phyloP scores from a whole-genome alignment of 2,888 invertebrate species.

The Alloscopus bannaensis region DNA sequence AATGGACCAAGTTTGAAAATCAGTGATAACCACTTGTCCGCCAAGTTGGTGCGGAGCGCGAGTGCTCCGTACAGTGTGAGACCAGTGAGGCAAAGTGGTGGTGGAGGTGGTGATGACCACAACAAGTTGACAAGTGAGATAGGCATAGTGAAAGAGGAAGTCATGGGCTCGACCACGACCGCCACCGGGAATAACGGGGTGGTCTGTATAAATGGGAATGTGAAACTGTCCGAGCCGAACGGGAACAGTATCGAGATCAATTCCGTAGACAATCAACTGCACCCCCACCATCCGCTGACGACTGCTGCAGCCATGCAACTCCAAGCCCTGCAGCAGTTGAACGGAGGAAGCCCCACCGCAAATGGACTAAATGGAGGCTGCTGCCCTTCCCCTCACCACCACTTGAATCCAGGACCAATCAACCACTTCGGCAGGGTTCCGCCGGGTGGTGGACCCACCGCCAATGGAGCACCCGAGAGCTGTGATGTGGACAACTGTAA shows the following conservation, averaged over 20 bases:
- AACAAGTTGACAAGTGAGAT: constrained; percentile 24
- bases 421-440: constrained; percentile 44
- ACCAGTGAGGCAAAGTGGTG: constrained; percentile 3
- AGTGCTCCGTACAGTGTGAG: constrained; percentile 67
- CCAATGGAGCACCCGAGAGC: constrained; percentile 46
- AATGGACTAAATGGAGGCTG: not conserved
- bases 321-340: constrained; percentile 23
- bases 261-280: constrained; percentile 56
- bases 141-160: constrained; percentile 15
- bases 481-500: constrained; percentile 53
- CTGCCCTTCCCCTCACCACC: not conserved
- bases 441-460: constrained; percentile 16
- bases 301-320: constrained; percentile 18
- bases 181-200: constrained; percentile 44
- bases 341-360: not conserved
- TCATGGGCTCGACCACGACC: constrained; percentile 54
- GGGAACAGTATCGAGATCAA: constrained; percentile 68
- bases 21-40: constrained; percentile 72
- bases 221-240: constrained; percentile 65
- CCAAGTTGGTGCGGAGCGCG: constrained; percentile 65
- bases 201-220: constrained; percentile 55
- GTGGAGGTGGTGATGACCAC: constrained; percentile 29
- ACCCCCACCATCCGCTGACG: constrained; percentile 22
- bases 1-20: constrained; percentile 64
- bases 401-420: constrained; percentile 42